Base-by-base conservation (phyloP, 2,888 invertebrate genomes). In the Hyles lineata region DNA sequence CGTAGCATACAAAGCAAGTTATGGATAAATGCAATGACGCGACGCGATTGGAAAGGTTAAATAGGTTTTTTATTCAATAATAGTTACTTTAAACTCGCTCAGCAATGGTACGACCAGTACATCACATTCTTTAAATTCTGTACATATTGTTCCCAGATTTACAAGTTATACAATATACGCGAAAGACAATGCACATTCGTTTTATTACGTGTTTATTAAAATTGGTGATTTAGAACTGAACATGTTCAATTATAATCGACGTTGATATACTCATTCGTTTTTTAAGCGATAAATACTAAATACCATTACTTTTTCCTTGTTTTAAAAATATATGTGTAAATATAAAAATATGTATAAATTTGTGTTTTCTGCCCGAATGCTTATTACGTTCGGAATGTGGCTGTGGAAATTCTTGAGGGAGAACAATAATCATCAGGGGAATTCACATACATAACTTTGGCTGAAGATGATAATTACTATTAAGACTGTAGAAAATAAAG, bases 1-100 rank as follows among this genome's bases (percentile, higher is more conserved):
- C 75, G 78, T 78, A 80, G 87, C 87, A 89, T 88, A 87, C 83
- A 81, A 87, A 87, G 81, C 83, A 79, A 83, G 82, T 83, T 78
- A 82, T 82, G 83, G 82, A 85, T 84, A 84, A 84, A 87, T 80
- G 77, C 82, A 83, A 78, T 77, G 78, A 82, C 79, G 79, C 80
- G 80, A 82, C 78, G 77, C 78, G 83, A 76, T 81, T 82, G 75
- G 82, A 80, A 84, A 84, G 35, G 63, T 78, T 83, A 81, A 83
- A 76, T 80, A 80, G 78, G 75, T 76, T 76, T 76, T 76, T 74
- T 74, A 76, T 70, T 35, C 73, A 32, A 35, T 55, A n/a, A 61
- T 52, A 60, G 25, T 52, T 73, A 72, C 69, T 73, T 73, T 61
- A 73, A 73, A 73, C 70, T 70, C 61, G 70, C 70, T 70, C 61